Percentiles rank a stretch among this genome's conserved stretches.
phyloP scores from a whole-genome alignment of 2,888 invertebrate species.

The Ceriagrion tenellum region DNA sequence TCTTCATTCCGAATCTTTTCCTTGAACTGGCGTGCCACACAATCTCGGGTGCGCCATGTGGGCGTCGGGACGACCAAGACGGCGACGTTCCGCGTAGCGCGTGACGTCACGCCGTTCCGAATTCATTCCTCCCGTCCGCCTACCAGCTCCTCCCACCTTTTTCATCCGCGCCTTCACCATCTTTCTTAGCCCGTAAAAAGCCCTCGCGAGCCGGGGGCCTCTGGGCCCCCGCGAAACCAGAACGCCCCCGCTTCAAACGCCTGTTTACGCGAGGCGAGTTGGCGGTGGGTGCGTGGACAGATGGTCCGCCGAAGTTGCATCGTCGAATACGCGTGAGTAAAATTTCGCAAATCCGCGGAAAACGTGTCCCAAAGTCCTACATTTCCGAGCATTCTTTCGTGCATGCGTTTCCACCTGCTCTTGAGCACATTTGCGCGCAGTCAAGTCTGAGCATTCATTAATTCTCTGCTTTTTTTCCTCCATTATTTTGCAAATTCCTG shows the following conservation, averaged over 20 bases:
- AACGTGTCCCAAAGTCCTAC: too few relatives aligned
- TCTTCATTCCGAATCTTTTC: constrained; percentile 21
- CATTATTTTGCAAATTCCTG: not conserved
- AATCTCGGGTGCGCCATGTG: not conserved
- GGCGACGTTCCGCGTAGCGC: not conserved
- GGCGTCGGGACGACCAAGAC: not conserved
- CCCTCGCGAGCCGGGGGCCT: not conserved
- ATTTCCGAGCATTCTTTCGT: too few relatives aligned
- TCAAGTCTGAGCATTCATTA: not conserved
- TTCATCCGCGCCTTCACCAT: not conserved
- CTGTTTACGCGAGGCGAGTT: too few relatives aligned
- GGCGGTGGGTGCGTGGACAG: too few relatives aligned
- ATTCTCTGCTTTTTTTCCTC: constrained; percentile 48
- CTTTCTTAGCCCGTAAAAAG: not conserved
- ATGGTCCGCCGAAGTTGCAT: too few relatives aligned
- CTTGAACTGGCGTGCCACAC: not conserved
- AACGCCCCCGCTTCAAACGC: not conserved
- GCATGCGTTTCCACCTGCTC: too few relatives aligned
- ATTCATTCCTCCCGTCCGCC: not conserved
- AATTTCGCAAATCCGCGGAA: too few relatives aligned
- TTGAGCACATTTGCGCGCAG: not conserved
- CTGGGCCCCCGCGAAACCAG: not conserved
- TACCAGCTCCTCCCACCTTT: not conserved
- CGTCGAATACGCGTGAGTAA: too few relatives aligned
- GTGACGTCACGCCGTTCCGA: constrained; percentile 28